Conservation (phyloP, 2,113 vertebrate genomes). For the Nibea albiflora region DNA sequence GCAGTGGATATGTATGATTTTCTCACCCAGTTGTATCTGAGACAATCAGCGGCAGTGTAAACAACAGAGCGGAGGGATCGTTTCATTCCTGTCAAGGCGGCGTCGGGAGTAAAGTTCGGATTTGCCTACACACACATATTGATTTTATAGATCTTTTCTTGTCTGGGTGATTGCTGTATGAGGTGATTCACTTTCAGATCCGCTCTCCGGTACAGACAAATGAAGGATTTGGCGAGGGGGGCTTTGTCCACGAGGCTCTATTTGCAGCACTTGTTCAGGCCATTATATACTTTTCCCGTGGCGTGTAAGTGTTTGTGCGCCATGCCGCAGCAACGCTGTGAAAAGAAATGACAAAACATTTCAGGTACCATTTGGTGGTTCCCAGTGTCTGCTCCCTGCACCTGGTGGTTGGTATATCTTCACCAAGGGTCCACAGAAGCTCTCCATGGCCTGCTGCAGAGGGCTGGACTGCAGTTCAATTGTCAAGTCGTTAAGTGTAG, state of each 20-base stretch:
- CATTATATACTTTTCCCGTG: no score
- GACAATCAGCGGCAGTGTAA: constrained; percentile 64
- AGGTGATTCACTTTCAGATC: constrained; percentile 16
- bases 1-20: constrained; percentile 74
- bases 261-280: not conserved
- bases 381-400: no score
- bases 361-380: no score
- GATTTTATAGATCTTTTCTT: constrained; percentile 43
- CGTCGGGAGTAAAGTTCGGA: constrained; percentile 53
- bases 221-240: not conserved
- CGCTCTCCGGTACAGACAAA: not conserved
- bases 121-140: constrained; percentile 38
- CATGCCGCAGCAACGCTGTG: no score
- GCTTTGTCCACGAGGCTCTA: not conserved
- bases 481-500: no score
- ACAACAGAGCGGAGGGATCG: constrained; percentile 55
- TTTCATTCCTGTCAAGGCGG: constrained; percentile 55
- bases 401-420: no score
- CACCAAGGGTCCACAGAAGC: no score
- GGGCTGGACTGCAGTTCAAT: no score
- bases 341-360: no score
- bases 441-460: no score
- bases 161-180: not conserved
- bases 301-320: no score
- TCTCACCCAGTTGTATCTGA: constrained; percentile 65